Conservation (phyloP, 2,113 vertebrate species). For the Blennius ocellaris region DNA sequence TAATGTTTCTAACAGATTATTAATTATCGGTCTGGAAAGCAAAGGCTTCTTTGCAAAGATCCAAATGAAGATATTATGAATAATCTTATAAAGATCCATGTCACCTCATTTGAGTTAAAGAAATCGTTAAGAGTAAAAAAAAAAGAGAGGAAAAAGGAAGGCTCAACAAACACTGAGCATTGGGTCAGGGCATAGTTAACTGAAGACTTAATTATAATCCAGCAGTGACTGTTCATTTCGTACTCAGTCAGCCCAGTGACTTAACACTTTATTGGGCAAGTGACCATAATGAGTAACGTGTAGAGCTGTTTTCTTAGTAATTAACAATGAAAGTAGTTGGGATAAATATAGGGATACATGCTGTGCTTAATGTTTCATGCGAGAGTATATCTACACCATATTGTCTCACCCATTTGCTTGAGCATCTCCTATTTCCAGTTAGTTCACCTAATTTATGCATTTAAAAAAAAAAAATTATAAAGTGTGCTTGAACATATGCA, state of each 20-base stretch:
- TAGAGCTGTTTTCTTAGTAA: too few relatives aligned
- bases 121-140: conserved; percentile 2
- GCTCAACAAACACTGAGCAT: background rate
- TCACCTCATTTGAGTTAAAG: conserved; percentile 22
- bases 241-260: background rate
- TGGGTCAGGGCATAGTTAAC: conserved; percentile 3
- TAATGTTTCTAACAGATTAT: conserved; percentile 13
- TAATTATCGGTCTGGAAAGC: conserved; percentile 2
- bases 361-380: too few relatives aligned
- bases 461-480: too few relatives aligned
- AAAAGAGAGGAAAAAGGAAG: conserved; percentile 7
- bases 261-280: background rate
- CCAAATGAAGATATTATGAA: background rate
- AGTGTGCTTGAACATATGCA: too few relatives aligned
- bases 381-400: too few relatives aligned
- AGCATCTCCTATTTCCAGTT: too few relatives aligned
- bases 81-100: background rate
- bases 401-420: too few relatives aligned
- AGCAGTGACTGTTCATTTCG: conserved; percentile 6
- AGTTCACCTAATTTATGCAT: too few relatives aligned
- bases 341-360: too few relatives aligned
- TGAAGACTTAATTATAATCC: conserved; percentile 4
- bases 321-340: too few relatives aligned
- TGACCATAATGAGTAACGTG: too few relatives aligned
- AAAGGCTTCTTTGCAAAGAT: background rate